Base-by-base conservation (phyloP, 2,113 vertebrate species). In the Blennius ocellaris region DNA sequence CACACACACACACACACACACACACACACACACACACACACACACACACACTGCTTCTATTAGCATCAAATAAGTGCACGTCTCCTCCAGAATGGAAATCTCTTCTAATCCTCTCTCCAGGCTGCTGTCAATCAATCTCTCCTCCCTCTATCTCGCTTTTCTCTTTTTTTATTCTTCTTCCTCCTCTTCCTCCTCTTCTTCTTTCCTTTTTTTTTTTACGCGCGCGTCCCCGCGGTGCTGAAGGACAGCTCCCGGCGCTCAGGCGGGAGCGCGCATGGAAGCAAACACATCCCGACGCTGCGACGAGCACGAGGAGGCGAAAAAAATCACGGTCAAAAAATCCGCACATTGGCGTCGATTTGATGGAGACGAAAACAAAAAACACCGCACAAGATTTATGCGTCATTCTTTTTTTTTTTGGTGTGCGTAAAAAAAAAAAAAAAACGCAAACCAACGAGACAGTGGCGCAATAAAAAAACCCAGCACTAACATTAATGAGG, bases 21-120 rank as follows among this genome's bases (percentile, higher is more conserved):
- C 41, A 48, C 55, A 16, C 5, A 30, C 21, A 30, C 21, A 57
- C 38, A 17, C n/a, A 57, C 55, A 16, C 36, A 39, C 38, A n/a
- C 4, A 11, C 48, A 17, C 10, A 47, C 61, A 40, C 48, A 36
- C 88, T 63, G 78, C 67, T 83, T 80, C 66, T 73, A 87, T 86
- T 79, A 83, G 12, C 76, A 77, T 91, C 86, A 87, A 79, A 84
- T 77, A 89, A 87, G 79, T 82, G 77, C 76, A 83, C 88, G 76
- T 88, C 82, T 82, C 75, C 58, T 85, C 21, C 77, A 78, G 61
- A 81, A 84, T 87, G 84, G 83, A 85, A 85, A 89, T 89, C 50
- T 86, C 62, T 85, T 85, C 73, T 90, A 90, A 87, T 89, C 89
- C 87, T 87, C 73, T 87, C 89, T 90, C 45, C 66, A 59, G 83